Evolutionary conservation across 2,888 invertebrate genomes (phyloP).

Genomic region (Griposia aprilina): DNA sequence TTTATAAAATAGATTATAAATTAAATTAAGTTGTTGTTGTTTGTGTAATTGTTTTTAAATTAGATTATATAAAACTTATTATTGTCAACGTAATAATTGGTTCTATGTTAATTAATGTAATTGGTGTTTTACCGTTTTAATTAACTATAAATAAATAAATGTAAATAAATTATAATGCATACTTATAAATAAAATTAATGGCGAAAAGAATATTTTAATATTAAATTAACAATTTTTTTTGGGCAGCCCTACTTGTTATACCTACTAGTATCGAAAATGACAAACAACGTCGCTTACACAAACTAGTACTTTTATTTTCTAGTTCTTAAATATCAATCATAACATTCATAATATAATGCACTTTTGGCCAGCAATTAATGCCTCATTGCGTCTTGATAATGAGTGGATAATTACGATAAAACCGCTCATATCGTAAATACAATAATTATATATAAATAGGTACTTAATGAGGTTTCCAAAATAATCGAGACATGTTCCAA

Average conservation of each 20-base stretch:
- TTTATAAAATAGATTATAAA: no score
- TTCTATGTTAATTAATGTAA: no score
- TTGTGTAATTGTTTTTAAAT: no score
- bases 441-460: neutral
- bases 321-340: neutral
- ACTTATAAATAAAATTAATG: neutral
- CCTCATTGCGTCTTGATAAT: conserved; percentile 24
- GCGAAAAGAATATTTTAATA: neutral
- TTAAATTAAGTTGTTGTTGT: no score
- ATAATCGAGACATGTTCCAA: conserved; percentile 53
- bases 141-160: no score
- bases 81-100: no score
- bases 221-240: neutral
- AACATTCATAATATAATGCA: neutral
- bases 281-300: neutral
- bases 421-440: conserved; percentile 33
- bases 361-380: neutral
- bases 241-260: neutral
- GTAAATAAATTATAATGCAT: no score
- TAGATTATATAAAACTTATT: no score
- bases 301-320: neutral
- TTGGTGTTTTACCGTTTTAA: no score
- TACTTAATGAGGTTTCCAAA: conserved; percentile 48
- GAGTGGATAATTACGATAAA: conserved; percentile 34
- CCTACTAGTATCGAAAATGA: neutral